A percentile compares a stretch with the other conserved stretches of the same genome.
Conservation (phyloP, 2,888 invertebrate genomes). For the Proisotoma minuta region DNA sequence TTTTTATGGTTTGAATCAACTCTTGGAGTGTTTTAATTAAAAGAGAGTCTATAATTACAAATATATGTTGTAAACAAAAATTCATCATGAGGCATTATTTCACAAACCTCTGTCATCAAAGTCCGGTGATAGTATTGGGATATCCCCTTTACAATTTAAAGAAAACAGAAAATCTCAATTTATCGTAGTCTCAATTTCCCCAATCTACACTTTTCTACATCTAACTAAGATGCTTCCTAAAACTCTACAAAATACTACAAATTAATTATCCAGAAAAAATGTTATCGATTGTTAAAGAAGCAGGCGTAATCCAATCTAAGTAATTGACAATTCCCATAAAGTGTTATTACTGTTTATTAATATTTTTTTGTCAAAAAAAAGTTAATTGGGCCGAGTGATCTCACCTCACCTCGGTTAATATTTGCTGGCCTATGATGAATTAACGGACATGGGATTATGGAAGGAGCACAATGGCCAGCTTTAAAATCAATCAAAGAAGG, state of each 20-base stretch:
- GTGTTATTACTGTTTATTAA: too few relatives aligned
- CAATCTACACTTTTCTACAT: too few relatives aligned
- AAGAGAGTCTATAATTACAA: constrained; percentile 56
- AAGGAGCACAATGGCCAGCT: constrained; percentile 42
- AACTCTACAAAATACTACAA: too few relatives aligned
- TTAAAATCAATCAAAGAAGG: constrained; percentile 32
- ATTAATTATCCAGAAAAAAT: too few relatives aligned
- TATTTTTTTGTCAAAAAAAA: not conserved
- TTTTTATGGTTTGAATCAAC: constrained; percentile 63
- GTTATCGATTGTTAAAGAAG: too few relatives aligned
- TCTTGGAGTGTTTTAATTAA: constrained; percentile 64
- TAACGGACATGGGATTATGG: constrained; percentile 44
- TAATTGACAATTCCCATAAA: too few relatives aligned
- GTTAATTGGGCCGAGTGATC: constrained; percentile 31
- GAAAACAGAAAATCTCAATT: too few relatives aligned
- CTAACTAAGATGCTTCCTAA: too few relatives aligned
- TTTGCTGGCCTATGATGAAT: constrained; percentile 34
- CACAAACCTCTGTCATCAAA: constrained; percentile 58
- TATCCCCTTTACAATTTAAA: constrained; percentile 57
- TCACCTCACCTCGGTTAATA: constrained; percentile 48
- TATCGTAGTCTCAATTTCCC: too few relatives aligned
- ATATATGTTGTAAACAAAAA: not conserved
- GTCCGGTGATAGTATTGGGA: constrained; percentile 58
- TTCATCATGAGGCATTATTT: too few relatives aligned
- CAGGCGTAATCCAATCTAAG: too few relatives aligned